Evolutionary conservation across 1,140 invertebrate species (phyloP), one percentile per base, ranked within the genome.

Genomic region (Hyphantria cunea): DNA sequence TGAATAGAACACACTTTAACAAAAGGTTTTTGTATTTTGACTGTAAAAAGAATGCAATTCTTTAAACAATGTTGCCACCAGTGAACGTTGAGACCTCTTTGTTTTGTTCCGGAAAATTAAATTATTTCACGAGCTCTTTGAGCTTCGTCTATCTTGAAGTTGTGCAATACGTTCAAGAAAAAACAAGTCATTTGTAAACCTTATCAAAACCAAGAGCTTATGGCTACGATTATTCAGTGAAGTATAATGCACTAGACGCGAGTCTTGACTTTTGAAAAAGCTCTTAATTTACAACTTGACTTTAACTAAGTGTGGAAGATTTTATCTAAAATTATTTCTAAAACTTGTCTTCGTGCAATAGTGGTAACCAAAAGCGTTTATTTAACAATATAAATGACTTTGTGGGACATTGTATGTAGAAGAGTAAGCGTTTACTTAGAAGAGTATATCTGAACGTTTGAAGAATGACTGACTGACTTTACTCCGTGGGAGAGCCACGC

Each of bases 201-300:
- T 54, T 54, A 42, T 42, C 15, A 54, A 54, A 53, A 54, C 42
- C 31, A 39, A 41, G 39, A 54, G 13, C 31, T 54, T 54, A 37
- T 37, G 11, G 34, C 2, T 7, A 37, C 34, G 11, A 11, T 37
- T 37, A 25, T 2, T n/a, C 11, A 37, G 34, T 37, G 8, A 37
- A 37, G 8, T 10, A 37, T 37, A 2, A 3, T 5, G 17, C 34
- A 7, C 7, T 37, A 37, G 34, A 37, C 25, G 42, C 11, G 17
- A 42, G 12, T 37, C 31, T 17, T 2, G 41, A 34, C 50, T 52
- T 12, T 54, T 42, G 13, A 54, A 31, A 37, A 42, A 31, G 37
- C 39, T 12, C 37, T 53, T 53, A 42, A 53, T n/a, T n/a, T n/a
- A n/a, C n/a, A n/a, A n/a, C n/a, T n/a, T n/a, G 15, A 10, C 17